Evolutionary conservation across 2,797 vertebrate species (phyloP).

Genomic region (Acrossocheilus fasciatus): DNA sequence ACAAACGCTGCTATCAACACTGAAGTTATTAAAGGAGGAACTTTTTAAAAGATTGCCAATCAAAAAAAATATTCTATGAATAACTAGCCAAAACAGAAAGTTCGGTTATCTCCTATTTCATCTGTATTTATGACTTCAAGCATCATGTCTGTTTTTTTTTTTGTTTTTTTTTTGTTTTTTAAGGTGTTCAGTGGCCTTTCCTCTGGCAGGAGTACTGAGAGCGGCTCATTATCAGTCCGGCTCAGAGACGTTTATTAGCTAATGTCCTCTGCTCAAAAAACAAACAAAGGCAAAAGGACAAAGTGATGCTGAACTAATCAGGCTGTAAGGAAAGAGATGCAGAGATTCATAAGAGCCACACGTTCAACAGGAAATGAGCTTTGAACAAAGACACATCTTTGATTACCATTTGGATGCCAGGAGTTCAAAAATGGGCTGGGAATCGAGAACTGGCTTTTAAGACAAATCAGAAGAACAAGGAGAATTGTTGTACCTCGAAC

Average conservation of each 20-base stretch:
- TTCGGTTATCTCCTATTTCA: neutral
- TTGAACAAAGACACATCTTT: neutral
- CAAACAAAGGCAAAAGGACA: neutral
- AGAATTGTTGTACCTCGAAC: neutral
- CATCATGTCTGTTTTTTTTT: neutral
- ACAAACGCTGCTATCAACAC: neutral
- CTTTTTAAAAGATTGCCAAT: neutral
- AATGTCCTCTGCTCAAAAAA: neutral
- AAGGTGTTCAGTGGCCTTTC: neutral
- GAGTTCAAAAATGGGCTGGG: neutral
- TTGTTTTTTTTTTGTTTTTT: neutral
- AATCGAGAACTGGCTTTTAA: neutral
- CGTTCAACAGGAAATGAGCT: neutral
- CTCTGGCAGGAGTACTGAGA: neutral
- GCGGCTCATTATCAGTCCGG: neutral
- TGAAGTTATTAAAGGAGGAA: neutral
- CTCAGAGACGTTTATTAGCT: neutral
- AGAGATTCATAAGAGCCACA: neutral
- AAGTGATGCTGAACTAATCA: neutral
- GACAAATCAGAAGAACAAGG: neutral
- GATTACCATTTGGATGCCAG: neutral
- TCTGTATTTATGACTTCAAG: neutral
- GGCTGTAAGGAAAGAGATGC: neutral
- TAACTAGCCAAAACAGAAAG: neutral
- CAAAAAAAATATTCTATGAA: neutral